phyloP scores from a whole-genome alignment of 2,888 invertebrate genomes.

The Leptinotarsa haldemani region DNA sequence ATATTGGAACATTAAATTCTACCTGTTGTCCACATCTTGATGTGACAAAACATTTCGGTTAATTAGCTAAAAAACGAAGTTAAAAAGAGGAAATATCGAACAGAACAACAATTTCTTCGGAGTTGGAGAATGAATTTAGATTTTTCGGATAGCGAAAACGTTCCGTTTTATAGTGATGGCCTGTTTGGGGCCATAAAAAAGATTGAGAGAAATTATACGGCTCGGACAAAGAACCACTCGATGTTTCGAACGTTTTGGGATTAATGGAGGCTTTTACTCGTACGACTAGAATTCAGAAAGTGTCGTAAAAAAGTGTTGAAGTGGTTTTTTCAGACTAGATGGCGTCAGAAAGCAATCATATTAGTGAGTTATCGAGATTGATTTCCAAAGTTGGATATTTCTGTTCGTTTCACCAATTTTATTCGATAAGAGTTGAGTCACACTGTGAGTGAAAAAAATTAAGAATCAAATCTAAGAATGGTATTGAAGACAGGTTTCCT shows the following conservation, averaged over 20 bases:
- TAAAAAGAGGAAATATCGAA: not conserved
- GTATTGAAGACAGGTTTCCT: no score
- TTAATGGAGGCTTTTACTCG: conserved; percentile 28
- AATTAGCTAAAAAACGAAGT: not conserved
- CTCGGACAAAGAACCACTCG: conserved; percentile 26
- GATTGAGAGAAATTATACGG: conserved; percentile 28
- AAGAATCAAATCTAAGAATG: no score
- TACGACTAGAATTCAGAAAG: conserved; percentile 27
- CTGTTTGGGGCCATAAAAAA: conserved; percentile 13
- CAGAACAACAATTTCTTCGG: not conserved
- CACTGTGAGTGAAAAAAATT: no score
- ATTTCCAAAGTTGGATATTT: not conserved
- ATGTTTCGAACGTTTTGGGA: conserved; percentile 17
- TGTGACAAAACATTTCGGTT: not conserved
- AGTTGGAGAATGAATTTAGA: conserved; percentile 15
- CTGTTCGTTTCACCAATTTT: not conserved
- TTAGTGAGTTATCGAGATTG: not conserved
- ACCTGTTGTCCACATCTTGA: conserved; percentile 9
- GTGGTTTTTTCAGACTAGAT: not conserved
- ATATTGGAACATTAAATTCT: not conserved
- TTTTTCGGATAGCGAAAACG: conserved; percentile 24
- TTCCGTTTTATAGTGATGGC: conserved; percentile 3
- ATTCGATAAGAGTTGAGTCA: no score
- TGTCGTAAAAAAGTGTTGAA: conserved; percentile 33
- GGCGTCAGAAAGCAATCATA: not conserved